Conservation (phyloP, 2,797 vertebrate genomes). For the Trematocara caparti region DNA sequence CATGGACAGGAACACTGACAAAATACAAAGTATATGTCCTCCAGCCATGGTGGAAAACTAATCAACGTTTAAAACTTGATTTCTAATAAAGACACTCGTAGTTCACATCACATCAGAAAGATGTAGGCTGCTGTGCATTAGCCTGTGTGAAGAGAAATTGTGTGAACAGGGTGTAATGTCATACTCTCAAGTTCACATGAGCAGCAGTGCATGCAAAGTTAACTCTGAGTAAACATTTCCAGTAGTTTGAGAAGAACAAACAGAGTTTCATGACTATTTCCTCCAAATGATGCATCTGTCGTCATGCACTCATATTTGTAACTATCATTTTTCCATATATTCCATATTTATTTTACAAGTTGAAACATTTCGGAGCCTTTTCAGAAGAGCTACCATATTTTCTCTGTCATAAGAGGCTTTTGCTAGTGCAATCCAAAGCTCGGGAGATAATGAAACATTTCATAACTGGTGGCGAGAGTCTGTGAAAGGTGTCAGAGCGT, state of each 20-base stretch:
- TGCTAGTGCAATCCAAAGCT: background rate
- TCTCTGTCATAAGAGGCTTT: background rate
- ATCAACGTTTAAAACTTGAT: background rate
- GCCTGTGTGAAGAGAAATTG: background rate
- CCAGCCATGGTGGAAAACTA: background rate
- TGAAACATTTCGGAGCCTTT: background rate
- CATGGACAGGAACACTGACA: no score
- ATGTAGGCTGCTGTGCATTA: background rate
- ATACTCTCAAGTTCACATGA: conserved; percentile 34
- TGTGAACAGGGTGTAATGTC: conserved; percentile 22
- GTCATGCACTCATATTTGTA: background rate
- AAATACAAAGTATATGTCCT: background rate
- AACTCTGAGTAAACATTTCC: conserved; percentile 23
- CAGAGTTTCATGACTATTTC: background rate
- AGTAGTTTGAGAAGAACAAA: conserved; percentile 47
- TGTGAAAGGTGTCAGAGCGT: conserved; percentile 37
- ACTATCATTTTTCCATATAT: background rate
- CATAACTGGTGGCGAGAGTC: conserved; percentile 30
- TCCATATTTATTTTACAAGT: background rate
- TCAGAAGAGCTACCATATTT: background rate
- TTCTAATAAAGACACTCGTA: background rate
- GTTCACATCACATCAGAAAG: background rate
- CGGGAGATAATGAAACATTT: conserved; percentile 42
- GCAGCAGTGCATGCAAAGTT: background rate
- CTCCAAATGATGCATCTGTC: background rate